Conservation (phyloP, 2,797 vertebrate species). For the Paguma larvata region DNA sequence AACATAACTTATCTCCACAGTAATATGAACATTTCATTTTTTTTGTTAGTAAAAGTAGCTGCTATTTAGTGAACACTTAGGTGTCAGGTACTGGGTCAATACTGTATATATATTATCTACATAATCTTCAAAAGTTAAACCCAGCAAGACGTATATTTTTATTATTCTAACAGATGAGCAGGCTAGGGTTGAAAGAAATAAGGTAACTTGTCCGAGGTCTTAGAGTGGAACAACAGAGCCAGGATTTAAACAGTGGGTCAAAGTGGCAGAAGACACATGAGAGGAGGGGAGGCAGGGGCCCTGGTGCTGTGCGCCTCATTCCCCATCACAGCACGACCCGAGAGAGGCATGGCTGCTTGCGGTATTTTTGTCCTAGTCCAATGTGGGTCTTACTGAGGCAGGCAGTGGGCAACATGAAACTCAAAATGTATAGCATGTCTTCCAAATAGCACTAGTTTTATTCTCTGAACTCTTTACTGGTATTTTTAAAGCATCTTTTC, state of each 20-base stretch:
- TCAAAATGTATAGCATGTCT: background rate
- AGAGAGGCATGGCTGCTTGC: background rate
- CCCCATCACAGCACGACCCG: background rate
- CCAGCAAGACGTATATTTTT: background rate
- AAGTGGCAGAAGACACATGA: background rate
- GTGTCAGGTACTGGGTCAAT: background rate
- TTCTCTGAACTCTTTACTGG: background rate
- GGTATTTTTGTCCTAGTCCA: background rate
- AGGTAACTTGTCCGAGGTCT: background rate
- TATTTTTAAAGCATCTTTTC: background rate
- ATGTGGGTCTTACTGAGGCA: background rate
- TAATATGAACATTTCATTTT: background rate
- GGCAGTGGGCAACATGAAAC: background rate
- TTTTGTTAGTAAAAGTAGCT: background rate
- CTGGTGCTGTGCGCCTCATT: accelerated
- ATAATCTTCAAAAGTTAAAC: conserved; percentile 35
- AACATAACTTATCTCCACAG: background rate
- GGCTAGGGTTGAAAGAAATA: background rate
- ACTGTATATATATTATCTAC: background rate
- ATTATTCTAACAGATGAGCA: background rate
- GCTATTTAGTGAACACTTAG: background rate
- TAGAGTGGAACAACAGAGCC: background rate
- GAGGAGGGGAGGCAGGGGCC: too few relatives aligned
- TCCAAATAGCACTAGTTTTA: background rate
- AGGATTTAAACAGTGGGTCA: background rate